Base-by-base conservation (phyloP, 2,888 invertebrate genomes). In the Nemapogon koenigi region DNA sequence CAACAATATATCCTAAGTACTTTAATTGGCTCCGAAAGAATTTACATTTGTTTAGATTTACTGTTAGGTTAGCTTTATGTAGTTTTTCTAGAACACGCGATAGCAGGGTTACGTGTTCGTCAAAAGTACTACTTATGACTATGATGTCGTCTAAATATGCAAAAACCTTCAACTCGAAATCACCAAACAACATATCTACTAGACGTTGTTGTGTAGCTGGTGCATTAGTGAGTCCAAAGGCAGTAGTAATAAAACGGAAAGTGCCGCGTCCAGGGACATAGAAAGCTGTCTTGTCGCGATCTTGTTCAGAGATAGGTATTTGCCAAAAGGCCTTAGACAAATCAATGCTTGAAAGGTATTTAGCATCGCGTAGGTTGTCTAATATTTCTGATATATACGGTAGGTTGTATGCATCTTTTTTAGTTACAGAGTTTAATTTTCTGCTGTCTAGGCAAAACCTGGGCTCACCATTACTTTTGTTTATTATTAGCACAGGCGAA, bases 191-290 rank as follows among this genome's bases (percentile, higher is more conserved):
- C 2, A n/a, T 14, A 40, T 51, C 51, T 1, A 49, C 47, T 3
- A 53, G 28, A 2, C 51, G 15, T 28, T 51, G 51, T 25, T 50
- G 53, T 1, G 51, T 49, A 2, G 51, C 50, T 0, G 50, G 49
- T 1, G 51, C 50, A 14, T 51, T 51, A 11, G 42, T 35, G 16
- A 43, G 37, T 4, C 46, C 42, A 27, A 42, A 42, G n/a, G 39
- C 29, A 7, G 26, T 36, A 2, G 17, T 28, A 17, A 26, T 30
- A 15, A 37, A 40, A 15, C 18, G 8, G 2, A 16, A 32, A 15
- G 28, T 1, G 17, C 39, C 18, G 7, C 35, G 8, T 14, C 41
- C 36, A 22, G 43, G 29, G 26, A 46, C 28, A 26, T 33, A 41
- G 30, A 47, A 40, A 22, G 45, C 45, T 6, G 38, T 27, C 10